Percentiles rank a stretch among this genome's conserved stretches.
Conservation (phyloP, 1,140 invertebrate genomes). For the Solenopsis fugax region DNA sequence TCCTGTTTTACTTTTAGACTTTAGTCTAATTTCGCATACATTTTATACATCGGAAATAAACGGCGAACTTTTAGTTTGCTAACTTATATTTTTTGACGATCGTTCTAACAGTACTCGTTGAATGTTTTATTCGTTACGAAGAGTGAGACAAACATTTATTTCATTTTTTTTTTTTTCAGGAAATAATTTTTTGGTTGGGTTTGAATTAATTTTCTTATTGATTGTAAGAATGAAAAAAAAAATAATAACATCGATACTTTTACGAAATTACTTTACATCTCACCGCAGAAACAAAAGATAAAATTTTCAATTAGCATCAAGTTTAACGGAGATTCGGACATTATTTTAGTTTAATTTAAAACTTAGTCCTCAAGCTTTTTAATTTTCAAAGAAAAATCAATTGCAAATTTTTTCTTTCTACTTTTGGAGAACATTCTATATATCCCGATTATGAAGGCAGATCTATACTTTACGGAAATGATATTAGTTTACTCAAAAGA, state of each 20-base stretch:
- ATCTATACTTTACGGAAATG: constrained; percentile 1
- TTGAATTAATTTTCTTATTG: neutral
- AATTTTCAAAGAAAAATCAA: constrained; percentile 21
- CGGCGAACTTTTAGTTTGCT: neutral
- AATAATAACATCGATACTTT: neutral
- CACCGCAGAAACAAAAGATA: neutral
- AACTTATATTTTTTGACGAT: neutral
- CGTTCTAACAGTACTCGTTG: neutral
- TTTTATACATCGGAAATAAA: neutral
- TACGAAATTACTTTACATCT: neutral
- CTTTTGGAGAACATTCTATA: neutral
- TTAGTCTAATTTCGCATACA: neutral
- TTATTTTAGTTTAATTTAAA: constrained; percentile 12
- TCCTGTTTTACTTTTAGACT: neutral
- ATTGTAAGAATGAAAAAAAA: neutral
- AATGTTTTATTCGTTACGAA: neutral
- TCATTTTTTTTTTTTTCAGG: neutral
- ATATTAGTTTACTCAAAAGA: constrained; percentile 22
- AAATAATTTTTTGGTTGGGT: neutral
- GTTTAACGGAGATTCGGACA: neutral
- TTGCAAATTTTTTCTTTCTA: neutral
- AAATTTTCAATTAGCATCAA: constrained; percentile 14
- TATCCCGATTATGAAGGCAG: neutral
- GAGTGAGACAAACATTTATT: neutral
- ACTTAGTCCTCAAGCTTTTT: neutral